phyloP scores from a whole-genome alignment of 2,113 vertebrate genomes.

The Ailurus styani region DNA sequence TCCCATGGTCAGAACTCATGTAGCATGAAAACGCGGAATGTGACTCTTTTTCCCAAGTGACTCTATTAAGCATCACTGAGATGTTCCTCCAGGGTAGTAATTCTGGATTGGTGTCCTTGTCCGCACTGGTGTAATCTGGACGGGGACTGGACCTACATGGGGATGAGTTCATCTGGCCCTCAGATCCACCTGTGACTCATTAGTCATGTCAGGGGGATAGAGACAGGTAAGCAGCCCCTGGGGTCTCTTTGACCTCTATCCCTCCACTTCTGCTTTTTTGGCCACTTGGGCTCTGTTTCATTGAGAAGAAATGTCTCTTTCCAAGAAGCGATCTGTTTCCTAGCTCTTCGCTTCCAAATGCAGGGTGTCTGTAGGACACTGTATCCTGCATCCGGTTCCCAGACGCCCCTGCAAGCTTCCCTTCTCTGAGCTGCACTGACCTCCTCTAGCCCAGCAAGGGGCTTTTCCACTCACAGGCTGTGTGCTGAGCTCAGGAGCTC shows the following conservation, averaged over 20 bases:
- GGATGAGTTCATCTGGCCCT: not conserved
- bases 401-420: accelerated
- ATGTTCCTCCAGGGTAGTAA: not conserved
- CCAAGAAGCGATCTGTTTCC: not conserved
- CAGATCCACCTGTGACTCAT: not conserved
- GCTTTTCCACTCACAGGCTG: not conserved
- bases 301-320: not conserved
- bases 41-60: not conserved
- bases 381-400: not conserved
- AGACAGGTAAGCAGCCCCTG: accelerated
- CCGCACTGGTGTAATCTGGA: not conserved
- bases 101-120: not conserved
- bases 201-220: too few relatives aligned
- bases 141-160: accelerated
- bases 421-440: not conserved
- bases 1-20: not conserved
- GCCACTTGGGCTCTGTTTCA: not conserved
- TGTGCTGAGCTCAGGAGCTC: not conserved
- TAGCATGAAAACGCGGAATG: not conserved
- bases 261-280: not conserved
- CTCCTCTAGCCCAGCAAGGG: not conserved
- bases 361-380: not conserved
- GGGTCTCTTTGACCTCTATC: not conserved
- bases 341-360: not conserved
- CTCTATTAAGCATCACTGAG: not conserved